These are phyloP conservation scores for Drosophila subsilvestris DNA, from an alignment of 2,888 invertebrate species.

Conservation along the genomic window DNA sequence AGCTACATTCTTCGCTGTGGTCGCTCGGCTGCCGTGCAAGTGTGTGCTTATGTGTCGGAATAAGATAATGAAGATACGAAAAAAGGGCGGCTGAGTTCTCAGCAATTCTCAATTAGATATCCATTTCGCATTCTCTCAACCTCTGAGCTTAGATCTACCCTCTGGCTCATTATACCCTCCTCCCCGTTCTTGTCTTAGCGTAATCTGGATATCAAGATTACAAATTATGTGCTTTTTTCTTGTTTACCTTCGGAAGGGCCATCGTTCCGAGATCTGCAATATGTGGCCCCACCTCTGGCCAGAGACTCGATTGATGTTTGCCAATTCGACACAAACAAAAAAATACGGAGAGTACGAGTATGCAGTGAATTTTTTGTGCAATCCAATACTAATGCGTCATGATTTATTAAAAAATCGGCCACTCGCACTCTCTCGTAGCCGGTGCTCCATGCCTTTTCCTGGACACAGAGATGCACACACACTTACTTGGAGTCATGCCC, in stretches of 20 bases:
- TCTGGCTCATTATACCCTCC: no score
- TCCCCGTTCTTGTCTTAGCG: neutral
- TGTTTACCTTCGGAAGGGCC: neutral
- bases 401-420: conserved; percentile 68
- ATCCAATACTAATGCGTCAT: conserved; percentile 60
- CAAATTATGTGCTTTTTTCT: conserved; percentile 1
- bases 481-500: conserved; percentile 5
- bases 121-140: neutral
- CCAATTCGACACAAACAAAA: conserved; percentile 28
- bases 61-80: no score
- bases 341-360: neutral
- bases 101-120: neutral
- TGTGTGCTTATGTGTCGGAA: no score
- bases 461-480: conserved; percentile 4
- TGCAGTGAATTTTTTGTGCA: conserved; percentile 33
- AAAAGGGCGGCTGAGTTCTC: no score
- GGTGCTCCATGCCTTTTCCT: neutral
- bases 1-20: no score
- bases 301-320: conserved; percentile 26
- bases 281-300: conserved; percentile 19
- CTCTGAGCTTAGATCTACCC: no score
- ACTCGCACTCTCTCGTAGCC: conserved; percentile 4
- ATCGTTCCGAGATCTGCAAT: conserved; percentile 1
- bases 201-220: neutral
- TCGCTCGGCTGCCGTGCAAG: no score